A percentile compares a stretch with the other conserved stretches of the same genome.
These are phyloP conservation scores for Microctonus aethiopoides DNA, from an alignment of 2,888 invertebrate genomes.

Conservation along the genomic window DNA sequence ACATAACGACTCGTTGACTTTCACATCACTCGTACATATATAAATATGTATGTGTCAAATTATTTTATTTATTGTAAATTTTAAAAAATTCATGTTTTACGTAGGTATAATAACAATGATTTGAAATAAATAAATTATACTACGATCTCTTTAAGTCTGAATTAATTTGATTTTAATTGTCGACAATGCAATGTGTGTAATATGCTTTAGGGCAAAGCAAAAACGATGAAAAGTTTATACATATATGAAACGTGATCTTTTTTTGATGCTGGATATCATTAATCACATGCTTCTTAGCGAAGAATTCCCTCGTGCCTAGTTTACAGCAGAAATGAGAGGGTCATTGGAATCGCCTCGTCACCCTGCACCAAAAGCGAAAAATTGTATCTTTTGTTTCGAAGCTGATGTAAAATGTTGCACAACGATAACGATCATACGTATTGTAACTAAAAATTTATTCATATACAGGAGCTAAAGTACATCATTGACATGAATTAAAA, in stretches of 20 bases:
- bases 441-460: background rate
- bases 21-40: background rate
- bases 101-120: too few species aligned
- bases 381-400: constrained; percentile 36
- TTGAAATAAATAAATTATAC: background rate
- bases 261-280: constrained; percentile 53
- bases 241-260: background rate
- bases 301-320: constrained; percentile 65
- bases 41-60: background rate
- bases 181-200: background rate
- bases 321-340: constrained; percentile 63
- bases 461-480: constrained; percentile 55
- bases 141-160: background rate
- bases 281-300: constrained; percentile 65
- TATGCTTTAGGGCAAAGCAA: constrained; percentile 19
- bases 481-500: constrained; percentile 61
- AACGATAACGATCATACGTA: background rate
- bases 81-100: background rate
- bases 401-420: background rate
- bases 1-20: constrained; percentile 35
- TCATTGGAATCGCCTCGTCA: constrained; percentile 62
- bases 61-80: background rate
- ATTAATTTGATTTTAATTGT: constrained; percentile 24
- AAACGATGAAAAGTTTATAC: constrained; percentile 28
- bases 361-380: constrained; percentile 54